A percentile compares a stretch with the other conserved stretches of the same genome.
Evolutionary conservation across 2,797 vertebrate genomes (phyloP).

Genomic region (Columba guinea): DNA sequence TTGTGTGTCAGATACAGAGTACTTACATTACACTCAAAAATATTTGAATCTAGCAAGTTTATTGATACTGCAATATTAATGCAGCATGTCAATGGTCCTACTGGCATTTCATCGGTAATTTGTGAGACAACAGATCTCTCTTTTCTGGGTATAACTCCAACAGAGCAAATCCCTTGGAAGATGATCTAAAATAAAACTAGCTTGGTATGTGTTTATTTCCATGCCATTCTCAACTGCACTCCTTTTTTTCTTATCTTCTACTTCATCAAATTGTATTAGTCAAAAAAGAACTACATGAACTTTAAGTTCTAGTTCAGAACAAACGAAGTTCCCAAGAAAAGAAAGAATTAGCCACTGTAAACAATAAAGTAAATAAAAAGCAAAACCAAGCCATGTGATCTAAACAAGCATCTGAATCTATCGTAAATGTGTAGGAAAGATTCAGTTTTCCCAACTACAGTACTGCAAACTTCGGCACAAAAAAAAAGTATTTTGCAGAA

Average conservation of each 20-base stretch:
- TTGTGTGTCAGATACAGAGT: not conserved
- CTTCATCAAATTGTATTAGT: conserved; percentile 28
- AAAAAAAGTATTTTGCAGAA: not conserved
- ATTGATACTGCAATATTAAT: not conserved
- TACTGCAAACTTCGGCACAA: not conserved
- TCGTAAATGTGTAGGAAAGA: not conserved
- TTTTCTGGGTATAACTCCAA: conserved; percentile 9
- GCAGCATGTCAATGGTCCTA: conserved; percentile 40
- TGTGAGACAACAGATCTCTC: conserved; percentile 26
- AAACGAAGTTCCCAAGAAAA: conserved; percentile 18
- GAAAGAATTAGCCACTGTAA: not conserved
- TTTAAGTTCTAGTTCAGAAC: conserved; percentile 47
- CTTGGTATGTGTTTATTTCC: conserved; percentile 34
- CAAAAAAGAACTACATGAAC: not conserved
- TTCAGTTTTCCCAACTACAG: not conserved
- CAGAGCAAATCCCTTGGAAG: conserved; percentile 16
- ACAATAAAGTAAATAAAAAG: not conserved
- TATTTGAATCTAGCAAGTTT: conserved; percentile 24
- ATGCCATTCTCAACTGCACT: conserved; percentile 7
- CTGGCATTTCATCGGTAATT: conserved; percentile 34
- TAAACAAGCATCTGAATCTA: conserved; percentile 16
- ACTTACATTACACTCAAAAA: not conserved
- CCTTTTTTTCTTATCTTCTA: conserved; percentile 37
- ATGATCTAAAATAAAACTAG: not conserved
- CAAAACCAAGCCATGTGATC: not conserved